These are phyloP conservation scores for Venturia canescens DNA, from an alignment of 1,140 invertebrate species.

Conservation along the genomic window DNA sequence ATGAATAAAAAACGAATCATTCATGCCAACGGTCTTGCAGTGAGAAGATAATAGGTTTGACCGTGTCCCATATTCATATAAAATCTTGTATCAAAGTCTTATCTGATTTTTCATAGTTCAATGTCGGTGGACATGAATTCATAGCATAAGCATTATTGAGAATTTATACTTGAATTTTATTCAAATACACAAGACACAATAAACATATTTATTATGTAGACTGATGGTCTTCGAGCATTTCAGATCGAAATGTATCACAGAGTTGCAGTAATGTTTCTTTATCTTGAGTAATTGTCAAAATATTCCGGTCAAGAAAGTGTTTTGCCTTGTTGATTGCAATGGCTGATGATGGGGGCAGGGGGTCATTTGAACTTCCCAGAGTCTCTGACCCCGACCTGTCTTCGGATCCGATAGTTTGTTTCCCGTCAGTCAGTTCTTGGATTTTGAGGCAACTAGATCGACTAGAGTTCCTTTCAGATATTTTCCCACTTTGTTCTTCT, in stretches of 20 bases:
- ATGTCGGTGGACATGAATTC: background rate
- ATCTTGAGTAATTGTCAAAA: background rate
- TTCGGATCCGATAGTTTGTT: conserved; percentile 56
- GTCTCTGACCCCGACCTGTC: conserved; percentile 64
- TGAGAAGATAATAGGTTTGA: background rate
- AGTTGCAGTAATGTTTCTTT: background rate
- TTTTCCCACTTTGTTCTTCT: background rate
- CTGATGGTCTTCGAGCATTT: background rate
- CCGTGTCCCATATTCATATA: background rate
- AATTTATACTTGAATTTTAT: background rate
- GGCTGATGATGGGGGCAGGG: background rate
- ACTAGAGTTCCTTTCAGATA: background rate
- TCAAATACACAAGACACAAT: background rate
- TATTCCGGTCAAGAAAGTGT: background rate
- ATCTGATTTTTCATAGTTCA: conserved; percentile 20
- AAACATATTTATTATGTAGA: background rate
- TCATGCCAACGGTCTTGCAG: too few relatives aligned
- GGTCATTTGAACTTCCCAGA: conserved; percentile 51
- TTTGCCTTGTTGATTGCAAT: background rate
- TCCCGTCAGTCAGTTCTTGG: conserved; percentile 59
- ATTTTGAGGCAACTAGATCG: background rate
- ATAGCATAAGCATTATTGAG: background rate
- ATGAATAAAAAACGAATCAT: background rate
- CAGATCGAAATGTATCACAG: background rate
- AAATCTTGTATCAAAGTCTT: conserved; percentile 2